Evolutionary conservation across 2,888 invertebrate genomes (phyloP), one percentile per base, ranked within the genome.

Genomic region (Frankliniella fusca): DNA sequence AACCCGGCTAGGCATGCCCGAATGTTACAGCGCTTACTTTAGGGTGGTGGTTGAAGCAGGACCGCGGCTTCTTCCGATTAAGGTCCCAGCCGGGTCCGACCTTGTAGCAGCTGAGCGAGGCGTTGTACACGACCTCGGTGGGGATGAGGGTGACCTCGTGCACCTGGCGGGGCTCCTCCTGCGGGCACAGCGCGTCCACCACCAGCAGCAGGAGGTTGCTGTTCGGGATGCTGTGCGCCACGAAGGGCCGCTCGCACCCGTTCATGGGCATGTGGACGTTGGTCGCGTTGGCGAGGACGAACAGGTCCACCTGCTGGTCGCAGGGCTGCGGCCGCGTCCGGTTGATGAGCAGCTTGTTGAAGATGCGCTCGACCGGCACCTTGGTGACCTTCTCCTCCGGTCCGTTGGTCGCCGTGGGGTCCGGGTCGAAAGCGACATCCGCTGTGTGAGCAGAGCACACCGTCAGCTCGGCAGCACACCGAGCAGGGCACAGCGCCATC

Each of bases 251-350:
- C 50, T 83, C 27, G 54, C 84, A 83, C 54, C 83, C 80, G 61
- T 80, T 12, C 48, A 81, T 54, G 61, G 83, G 27, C n/a, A 81
- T 80, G 61, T 80, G 23, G 54, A 23, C 9, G 80, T 82, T 49
- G 54, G 82, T 80, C 7, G 70, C 81, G 23, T 84, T 83, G n/a
- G 81, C 86, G 80, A 89, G 84, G 5, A 88, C 86, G 85, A 90
- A 91, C 50, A 91, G 87, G 81, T 89, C 87, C 12, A 90, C 90
- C 87, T 94, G 93, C 87, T 95, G 91, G 87, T 97, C 97, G 87
- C 97, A 97, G 8, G 96, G 94, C 82, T 94, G 93, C 0, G 95
- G 95, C 80, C 94, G 90, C 0, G 96, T 96, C 86, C 95, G 90
- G 85, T 93, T 93, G 85, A 95, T 92, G 81, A 92, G 89, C 1